Conservation (phyloP, 92 coral and sea anemone species). For the Virgularia gustaviana region DNA sequence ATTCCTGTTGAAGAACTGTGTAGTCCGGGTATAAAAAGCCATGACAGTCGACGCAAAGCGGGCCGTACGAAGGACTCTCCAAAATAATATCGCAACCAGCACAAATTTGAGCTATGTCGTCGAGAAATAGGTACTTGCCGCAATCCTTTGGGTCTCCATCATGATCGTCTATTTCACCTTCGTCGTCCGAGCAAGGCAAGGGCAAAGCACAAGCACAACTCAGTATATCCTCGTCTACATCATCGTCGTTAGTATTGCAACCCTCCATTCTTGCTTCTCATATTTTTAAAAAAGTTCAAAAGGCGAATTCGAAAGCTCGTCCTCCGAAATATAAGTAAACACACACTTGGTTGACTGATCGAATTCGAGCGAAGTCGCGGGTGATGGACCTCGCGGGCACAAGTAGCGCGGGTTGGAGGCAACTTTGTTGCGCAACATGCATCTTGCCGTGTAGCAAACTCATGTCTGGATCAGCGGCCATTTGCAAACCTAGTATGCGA, state of each 20-base stretch:
- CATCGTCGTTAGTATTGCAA: background rate
- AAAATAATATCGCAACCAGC: conserved; percentile 48
- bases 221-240: background rate
- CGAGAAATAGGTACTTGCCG: conserved; percentile 35
- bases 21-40: conserved; percentile 57
- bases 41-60: conserved; percentile 58
- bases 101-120: conserved; percentile 44
- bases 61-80: conserved; percentile 56
- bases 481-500: too few relatives aligned
- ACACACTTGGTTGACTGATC: too few relatives aligned
- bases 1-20: conserved; percentile 21
- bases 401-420: too few relatives aligned
- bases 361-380: too few relatives aligned
- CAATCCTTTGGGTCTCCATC: conserved; percentile 22
- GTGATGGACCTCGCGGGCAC: too few relatives aligned
- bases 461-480: too few relatives aligned
- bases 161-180: background rate
- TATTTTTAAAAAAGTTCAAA: too few relatives aligned
- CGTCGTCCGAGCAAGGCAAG: conserved; percentile 15
- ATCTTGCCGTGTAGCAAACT: too few relatives aligned
- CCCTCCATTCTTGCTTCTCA: too few relatives aligned
- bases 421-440: too few relatives aligned
- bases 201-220: conserved; percentile 10
- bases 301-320: too few relatives aligned
- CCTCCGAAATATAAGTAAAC: too few relatives aligned